A percentile compares a stretch with the other conserved stretches of the same genome.
phyloP scores from a whole-genome alignment of 2,113 vertebrate genomes.

The Callorhinus ursinus region DNA sequence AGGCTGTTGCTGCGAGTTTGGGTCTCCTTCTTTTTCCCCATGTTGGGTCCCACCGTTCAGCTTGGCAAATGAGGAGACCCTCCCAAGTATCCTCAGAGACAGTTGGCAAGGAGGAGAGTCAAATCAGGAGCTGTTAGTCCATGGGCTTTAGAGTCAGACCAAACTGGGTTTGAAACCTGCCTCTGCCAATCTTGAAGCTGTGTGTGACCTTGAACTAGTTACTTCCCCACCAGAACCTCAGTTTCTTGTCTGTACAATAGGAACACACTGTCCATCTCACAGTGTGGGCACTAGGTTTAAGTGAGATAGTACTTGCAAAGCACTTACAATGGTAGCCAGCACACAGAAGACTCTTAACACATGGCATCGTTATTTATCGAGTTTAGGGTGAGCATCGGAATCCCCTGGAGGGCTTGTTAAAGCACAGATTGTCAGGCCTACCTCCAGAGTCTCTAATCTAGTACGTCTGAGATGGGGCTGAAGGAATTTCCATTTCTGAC shows the following conservation, averaged over 20 bases:
- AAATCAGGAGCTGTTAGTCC: background rate
- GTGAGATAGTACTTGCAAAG: background rate
- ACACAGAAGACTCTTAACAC: background rate
- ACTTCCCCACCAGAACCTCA: background rate
- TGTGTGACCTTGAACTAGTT: background rate
- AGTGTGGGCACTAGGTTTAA: background rate
- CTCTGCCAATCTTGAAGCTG: background rate
- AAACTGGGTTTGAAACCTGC: background rate
- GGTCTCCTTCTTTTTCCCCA: background rate
- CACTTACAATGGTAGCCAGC: background rate
- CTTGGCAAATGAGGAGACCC: background rate
- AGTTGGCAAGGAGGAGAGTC: background rate
- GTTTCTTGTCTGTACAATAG: conserved; percentile 33
- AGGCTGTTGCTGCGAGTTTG: background rate
- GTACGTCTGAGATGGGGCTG: background rate
- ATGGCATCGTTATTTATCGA: background rate
- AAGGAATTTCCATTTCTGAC: background rate
- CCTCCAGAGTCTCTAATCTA: background rate
- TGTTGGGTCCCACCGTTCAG: background rate
- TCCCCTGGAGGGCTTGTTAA: background rate
- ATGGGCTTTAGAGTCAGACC: background rate
- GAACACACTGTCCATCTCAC: background rate
- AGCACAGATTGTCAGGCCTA: background rate
- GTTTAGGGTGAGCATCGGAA: too few species aligned
- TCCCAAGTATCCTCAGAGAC: background rate